phyloP scores from a whole-genome alignment of 1,140 invertebrate species.

The Ectropis grisescens region DNA sequence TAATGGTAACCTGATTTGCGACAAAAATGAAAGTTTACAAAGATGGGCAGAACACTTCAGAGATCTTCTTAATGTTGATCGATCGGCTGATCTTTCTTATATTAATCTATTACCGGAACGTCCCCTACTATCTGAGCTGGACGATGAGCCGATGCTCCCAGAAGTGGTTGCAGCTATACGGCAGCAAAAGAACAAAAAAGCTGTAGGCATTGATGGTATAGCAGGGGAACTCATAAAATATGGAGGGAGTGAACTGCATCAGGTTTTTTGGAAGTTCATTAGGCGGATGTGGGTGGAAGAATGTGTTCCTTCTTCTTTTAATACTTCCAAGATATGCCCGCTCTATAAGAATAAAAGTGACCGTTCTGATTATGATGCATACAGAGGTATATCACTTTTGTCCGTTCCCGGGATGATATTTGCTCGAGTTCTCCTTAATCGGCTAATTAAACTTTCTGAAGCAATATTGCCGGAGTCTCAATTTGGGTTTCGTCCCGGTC shows the following conservation, averaged over 20 bases:
- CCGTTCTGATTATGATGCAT: conserved; percentile 13
- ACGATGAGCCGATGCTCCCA: conserved; percentile 2
- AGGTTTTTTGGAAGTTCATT: conserved; percentile 11
- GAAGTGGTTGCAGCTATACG: conserved; percentile 9
- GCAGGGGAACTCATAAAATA: conserved; percentile 15
- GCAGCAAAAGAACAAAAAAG: conserved; percentile 12
- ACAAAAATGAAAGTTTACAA: conserved; percentile 5
- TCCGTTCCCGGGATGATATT: conserved; percentile 18
- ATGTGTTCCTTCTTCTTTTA: conserved; percentile 7
- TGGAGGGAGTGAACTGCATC: conserved; percentile 12
- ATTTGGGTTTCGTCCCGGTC: conserved; percentile 15
- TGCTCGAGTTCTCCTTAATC: conserved; percentile 16
- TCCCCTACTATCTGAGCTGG: conserved; percentile 3
- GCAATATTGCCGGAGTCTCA: conserved; percentile 16
- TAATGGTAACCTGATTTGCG: conserved; percentile 1
- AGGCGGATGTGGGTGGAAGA: conserved; percentile 13
- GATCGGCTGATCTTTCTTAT: conserved; percentile 1
- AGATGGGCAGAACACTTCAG: conserved; percentile 6
- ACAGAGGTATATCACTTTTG: conserved; percentile 18
- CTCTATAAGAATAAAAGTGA: conserved; percentile 20
- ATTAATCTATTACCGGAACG: conserved; percentile 5
- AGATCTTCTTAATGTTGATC: conserved; percentile 6
- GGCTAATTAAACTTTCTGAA: conserved; percentile 12
- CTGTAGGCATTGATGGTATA: conserved; percentile 14
- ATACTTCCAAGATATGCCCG: conserved; percentile 10